Base-by-base conservation (phyloP, 2,888 invertebrate genomes). In the Lithodes maja region DNA sequence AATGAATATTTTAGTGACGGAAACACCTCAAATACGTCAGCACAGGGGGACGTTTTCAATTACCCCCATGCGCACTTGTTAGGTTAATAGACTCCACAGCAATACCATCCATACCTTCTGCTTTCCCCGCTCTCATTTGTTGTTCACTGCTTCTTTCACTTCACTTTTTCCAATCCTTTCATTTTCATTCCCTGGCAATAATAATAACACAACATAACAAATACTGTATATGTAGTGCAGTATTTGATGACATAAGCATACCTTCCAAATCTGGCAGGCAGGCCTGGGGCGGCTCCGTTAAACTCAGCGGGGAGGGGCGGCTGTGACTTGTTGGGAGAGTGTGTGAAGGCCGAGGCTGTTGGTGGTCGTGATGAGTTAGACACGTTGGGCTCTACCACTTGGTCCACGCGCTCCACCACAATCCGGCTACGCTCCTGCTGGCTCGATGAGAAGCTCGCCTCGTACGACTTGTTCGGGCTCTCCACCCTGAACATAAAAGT, bases 361-460 rank as follows among this genome's bases (percentile, higher is more conserved):
- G 71, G 85, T 55, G 85, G 82, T 7, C 83, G 88, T 3, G 61
- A 79, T 9, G 61, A 79, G 49, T 71, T 85, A n/a, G 91, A 87
- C n/a, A 92, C 91, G 83, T 92, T 92, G 50, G 92, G 92, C 80
- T 92, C 88, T 75, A 95, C 94, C 92, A 95, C 95, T 92, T 96
- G 96, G 93, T 96, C 96, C 87, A 95, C 95, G 92, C 95, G 96
- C 93, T 97, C 97, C 80, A 97, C 96, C 3, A 96, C 95, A 92
- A 98, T 97, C 82, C 96, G 95, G 92, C 97, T 97, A 94, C 96
- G 97, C 92, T 95, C 95, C 93, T 97, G 97, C 90, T 92, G 69
- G 83, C 90, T 85, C 81, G 92, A 86, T 55, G 90, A 91, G 83
- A 91, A 91, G 80, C 90, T 90, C 9, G 90, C 87, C 61, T 90